phyloP scores from a whole-genome alignment of 2,888 invertebrate genomes.

The Amblyjoppa proteus region DNA sequence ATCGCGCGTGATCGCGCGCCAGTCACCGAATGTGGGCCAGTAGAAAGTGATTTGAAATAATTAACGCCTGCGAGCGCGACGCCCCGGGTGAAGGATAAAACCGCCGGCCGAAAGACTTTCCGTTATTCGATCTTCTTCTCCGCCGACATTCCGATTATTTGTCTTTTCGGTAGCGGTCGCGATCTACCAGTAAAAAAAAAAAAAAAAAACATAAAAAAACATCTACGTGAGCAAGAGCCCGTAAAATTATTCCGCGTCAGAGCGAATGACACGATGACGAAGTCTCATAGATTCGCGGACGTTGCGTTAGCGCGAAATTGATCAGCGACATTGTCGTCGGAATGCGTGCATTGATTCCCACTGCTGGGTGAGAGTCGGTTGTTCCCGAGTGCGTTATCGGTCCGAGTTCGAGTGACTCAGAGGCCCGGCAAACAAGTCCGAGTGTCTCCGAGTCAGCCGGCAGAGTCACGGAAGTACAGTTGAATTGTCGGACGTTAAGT shows the following conservation, averaged over 20 bases:
- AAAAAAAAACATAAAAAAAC: no score
- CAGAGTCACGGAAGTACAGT: slow-evolving; percentile 25
- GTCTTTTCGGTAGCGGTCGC: neutral
- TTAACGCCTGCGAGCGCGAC: slow-evolving; percentile 50
- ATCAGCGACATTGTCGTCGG: slow-evolving; percentile 4
- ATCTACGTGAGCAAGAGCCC: neutral
- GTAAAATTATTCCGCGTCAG: neutral
- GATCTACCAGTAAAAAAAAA: slow-evolving; percentile 6
- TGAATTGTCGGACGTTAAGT: slow-evolving; percentile 15
- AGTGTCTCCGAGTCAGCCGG: slow-evolving; percentile 30
- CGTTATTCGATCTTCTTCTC: neutral
- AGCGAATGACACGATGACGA: slow-evolving; percentile 4
- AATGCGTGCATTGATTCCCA: slow-evolving; percentile 13
- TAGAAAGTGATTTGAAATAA: slow-evolving; percentile 71
- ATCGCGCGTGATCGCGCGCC: neutral
- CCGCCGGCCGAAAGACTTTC: neutral
- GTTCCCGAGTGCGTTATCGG: slow-evolving; percentile 45
- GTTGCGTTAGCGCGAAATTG: slow-evolving; percentile 6
- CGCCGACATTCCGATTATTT: neutral
- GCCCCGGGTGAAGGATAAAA: neutral
- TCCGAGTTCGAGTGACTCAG: slow-evolving; percentile 42
- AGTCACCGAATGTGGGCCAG: slow-evolving; percentile 60
- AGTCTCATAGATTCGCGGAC: neutral
- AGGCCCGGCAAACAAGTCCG: slow-evolving; percentile 11
- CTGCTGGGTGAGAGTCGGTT: neutral